Conservation (phyloP, 2,797 vertebrate species). For the Halcyon leucocephala region DNA sequence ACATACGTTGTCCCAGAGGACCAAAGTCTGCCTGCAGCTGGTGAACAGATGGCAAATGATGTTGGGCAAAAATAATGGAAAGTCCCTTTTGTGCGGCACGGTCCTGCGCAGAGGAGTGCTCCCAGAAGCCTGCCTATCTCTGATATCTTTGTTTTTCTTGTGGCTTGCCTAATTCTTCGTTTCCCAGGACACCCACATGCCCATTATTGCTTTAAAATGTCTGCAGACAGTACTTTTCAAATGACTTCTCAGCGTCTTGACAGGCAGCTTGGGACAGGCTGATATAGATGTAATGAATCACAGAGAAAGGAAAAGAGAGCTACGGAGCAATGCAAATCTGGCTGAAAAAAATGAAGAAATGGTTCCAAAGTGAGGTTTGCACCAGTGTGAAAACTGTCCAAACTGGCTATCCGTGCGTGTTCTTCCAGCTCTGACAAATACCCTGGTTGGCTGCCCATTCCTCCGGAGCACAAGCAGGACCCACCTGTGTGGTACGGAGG, state of each 20-base stretch:
- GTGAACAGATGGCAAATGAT: background rate
- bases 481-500: background rate
- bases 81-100: background rate
- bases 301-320: background rate
- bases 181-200: background rate
- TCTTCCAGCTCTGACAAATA: background rate
- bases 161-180: background rate
- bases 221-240: background rate
- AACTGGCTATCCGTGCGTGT: background rate
- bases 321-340: background rate
- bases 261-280: background rate
- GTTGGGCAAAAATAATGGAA: background rate
- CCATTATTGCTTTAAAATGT: background rate
- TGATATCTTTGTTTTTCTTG: background rate
- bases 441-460: background rate
- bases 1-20: background rate
- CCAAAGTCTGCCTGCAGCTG: background rate
- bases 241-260: background rate
- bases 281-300: background rate
- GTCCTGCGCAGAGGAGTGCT: background rate
- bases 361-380: background rate
- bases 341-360: background rate
- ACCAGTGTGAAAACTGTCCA: background rate
- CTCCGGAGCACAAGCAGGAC: background rate
- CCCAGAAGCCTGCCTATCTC: background rate